phyloP scores from a whole-genome alignment of 2,888 invertebrate species.

The Napeogenes inachia region DNA sequence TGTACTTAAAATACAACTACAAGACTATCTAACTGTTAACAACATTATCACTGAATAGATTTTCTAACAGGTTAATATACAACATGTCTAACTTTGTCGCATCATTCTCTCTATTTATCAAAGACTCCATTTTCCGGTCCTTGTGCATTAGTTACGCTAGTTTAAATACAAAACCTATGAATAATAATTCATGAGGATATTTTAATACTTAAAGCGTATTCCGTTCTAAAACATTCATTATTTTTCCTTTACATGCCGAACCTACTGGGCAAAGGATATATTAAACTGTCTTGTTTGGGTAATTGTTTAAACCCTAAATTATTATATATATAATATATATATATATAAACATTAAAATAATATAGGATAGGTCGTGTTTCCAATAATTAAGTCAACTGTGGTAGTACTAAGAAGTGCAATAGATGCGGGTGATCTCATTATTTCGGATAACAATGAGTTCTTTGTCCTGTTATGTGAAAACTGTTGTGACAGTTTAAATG shows the following conservation, averaged over 20 bases:
- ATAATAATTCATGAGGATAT: too few relatives aligned
- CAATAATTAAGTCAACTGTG: constrained; percentile 45
- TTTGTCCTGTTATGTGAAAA: constrained; percentile 12
- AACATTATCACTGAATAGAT: not conserved
- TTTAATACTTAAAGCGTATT: too few relatives aligned
- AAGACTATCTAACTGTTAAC: not conserved
- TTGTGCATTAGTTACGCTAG: too few relatives aligned
- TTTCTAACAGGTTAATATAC: not conserved
- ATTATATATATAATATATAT: not conserved
- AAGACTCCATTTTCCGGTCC: not conserved
- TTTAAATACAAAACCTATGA: too few relatives aligned
- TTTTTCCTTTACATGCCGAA: too few relatives aligned
- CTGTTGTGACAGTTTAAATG: constrained; percentile 4
- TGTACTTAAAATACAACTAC: not conserved
- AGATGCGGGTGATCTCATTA: constrained; percentile 62
- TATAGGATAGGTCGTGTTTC: not conserved
- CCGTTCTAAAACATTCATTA: too few relatives aligned
- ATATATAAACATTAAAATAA: not conserved
- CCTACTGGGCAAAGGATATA: not conserved
- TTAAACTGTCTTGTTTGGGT: not conserved
- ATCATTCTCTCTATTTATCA: not conserved
- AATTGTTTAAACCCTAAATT: not conserved
- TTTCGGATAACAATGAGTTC: constrained; percentile 33
- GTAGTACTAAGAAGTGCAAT: constrained; percentile 42
- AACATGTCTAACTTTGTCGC: not conserved